Percentiles rank a stretch among this genome's conserved stretches.
Conservation (phyloP, 2,888 invertebrate genomes). For the Xestia c-nigrum region DNA sequence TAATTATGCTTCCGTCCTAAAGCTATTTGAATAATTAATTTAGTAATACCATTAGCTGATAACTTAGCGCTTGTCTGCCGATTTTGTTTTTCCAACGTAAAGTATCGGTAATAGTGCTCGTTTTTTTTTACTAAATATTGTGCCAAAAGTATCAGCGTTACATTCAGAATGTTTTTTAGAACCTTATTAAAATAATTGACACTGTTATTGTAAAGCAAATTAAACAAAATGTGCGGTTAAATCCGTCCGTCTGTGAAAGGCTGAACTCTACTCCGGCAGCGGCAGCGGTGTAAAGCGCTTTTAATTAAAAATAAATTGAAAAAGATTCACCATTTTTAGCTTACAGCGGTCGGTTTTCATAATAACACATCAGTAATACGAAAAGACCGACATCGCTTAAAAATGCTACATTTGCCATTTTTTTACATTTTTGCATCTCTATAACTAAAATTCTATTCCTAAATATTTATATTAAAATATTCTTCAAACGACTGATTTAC, state of each 20-base stretch:
- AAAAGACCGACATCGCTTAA: conserved; percentile 10
- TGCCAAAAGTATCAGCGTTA: conserved; percentile 38
- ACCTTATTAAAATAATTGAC: conserved; percentile 39
- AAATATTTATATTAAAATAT: conserved; percentile 76
- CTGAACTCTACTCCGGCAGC: conserved; percentile 69
- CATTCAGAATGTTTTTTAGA: conserved; percentile 29
- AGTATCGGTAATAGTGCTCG: neutral
- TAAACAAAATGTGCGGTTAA: conserved; percentile 73
- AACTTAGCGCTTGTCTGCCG: conserved; percentile 22
- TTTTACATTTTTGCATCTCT: conserved; percentile 40
- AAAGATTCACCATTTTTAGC: conserved; percentile 54
- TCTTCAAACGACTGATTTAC: conserved; percentile 86
- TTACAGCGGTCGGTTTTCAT: conserved; percentile 40
- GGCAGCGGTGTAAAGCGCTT: conserved; percentile 64
- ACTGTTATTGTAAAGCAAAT: conserved; percentile 65
- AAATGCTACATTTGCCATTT: conserved; percentile 27
- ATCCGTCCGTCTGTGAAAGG: conserved; percentile 80
- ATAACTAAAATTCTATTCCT: conserved; percentile 51
- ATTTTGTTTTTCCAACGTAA: conserved; percentile 10
- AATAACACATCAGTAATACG: conserved; percentile 22
- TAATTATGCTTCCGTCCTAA: conserved; percentile 78
- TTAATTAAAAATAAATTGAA: conserved; percentile 68
- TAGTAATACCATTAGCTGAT: conserved; percentile 52
- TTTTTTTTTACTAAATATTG: conserved; percentile 8
- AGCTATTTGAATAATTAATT: conserved; percentile 60